A percentile compares a stretch with the other conserved stretches of the same genome.
phyloP scores from a whole-genome alignment of 1,140 invertebrate genomes.

The Pteromalus puparum region DNA sequence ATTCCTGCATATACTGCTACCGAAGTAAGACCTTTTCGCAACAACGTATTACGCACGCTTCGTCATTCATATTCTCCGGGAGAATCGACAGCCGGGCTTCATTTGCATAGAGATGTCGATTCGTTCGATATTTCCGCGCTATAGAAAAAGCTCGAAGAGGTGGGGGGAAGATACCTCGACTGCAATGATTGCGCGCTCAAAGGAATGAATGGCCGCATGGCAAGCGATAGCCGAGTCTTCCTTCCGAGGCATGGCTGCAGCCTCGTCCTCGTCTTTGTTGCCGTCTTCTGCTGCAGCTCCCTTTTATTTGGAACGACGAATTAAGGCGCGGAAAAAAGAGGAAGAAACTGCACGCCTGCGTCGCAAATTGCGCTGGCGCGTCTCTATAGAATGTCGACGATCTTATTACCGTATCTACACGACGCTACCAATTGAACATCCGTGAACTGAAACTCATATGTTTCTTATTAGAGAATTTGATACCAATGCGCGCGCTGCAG shows the following conservation, averaged over 20 bases:
- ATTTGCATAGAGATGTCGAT: conserved; percentile 31
- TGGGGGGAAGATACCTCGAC: not conserved
- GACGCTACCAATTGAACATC: not conserved
- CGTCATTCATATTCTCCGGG: conserved; percentile 30
- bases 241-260: not conserved
- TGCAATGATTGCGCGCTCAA: conserved; percentile 15
- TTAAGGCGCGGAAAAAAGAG: conserved; percentile 4
- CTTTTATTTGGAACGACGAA: conserved; percentile 1
- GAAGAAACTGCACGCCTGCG: not conserved
- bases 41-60: not conserved
- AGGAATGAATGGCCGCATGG: not conserved
- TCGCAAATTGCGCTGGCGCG: conserved; percentile 1
- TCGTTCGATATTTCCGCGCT: conserved; percentile 13
- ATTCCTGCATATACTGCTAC: not conserved
- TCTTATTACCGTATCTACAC: not conserved
- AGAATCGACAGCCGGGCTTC: conserved; percentile 12
- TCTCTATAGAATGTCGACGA: not conserved
- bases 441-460: not conserved
- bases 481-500: too few relatives aligned
- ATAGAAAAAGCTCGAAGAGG: not conserved
- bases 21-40: not conserved
- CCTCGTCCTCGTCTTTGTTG: not conserved
- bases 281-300: not conserved
- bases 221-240: not conserved
- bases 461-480: too few relatives aligned